Base-by-base conservation (phyloP, 2,797 vertebrate species). In the Paguma larvata region DNA sequence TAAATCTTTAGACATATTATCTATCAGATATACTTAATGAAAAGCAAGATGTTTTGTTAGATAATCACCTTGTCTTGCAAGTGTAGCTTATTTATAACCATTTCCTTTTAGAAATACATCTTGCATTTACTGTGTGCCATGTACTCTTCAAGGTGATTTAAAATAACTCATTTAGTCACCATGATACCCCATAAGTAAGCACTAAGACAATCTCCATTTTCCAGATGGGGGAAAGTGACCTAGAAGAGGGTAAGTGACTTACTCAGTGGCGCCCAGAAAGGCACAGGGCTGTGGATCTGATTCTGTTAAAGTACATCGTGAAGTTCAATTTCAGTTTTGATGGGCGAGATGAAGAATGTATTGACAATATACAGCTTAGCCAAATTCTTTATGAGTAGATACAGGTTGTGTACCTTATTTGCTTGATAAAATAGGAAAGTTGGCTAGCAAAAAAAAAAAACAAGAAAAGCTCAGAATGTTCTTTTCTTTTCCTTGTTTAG, bases 1-100 rank as follows among this genome's bases (percentile, higher is more conserved):
- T 94, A 89, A 97, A 97, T 94, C 32, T 93, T 93, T 72, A 72
- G 34, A 18, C 46, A 53, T 15, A 44, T 92, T 94, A 90, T 94
- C 53, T 59, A 65, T 90, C 93, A 0, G 67, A 86, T 32, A 25
- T 91, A 79, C 97, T 97, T 97, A 86, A 32, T 89, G 92, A 94
- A 67, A 97, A 77, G 38, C 87, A 82, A 34, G 68, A 77, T 21
- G 1, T 96, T 97, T 63, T 83, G 0, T 23, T 88, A 86, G 90
- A 3, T 79, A 56, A 53, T n/a, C 41, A 82, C 89, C 5, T 95
- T 77, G 32, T 70, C 84, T 86, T 25, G 0, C 51, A 68, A 92
- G 7, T 21, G 3, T 27, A 41, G 65, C 25, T 85, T 87, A 94
- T 89, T 83, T 92, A 90, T 90, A 91, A 80, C 32, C 51, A 32